Base-by-base conservation (phyloP, 2,888 invertebrate genomes). In the Metacarcinus magister region DNA sequence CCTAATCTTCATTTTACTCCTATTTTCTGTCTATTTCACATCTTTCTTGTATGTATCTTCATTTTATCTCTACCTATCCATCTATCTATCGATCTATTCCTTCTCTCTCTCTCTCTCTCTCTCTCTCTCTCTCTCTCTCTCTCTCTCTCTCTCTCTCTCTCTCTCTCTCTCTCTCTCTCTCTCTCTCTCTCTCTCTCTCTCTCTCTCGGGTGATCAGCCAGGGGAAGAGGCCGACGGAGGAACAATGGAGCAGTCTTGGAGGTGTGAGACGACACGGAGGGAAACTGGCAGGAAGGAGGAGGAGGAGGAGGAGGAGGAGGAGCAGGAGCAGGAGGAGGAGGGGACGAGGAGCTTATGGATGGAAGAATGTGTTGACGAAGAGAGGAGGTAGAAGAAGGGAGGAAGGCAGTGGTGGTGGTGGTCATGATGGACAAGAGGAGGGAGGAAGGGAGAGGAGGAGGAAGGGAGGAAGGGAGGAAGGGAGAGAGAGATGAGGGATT, bases 151-250 rank as follows among this genome's bases (percentile, higher is more conserved):
- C 28, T 92, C 48, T 92, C 54, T 92, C 48, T 92, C 28, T 92
- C 48, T 92, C 54, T 93, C 93, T 60, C 54, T 93, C 54, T 93
- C 54, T 93, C 54, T 54, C 16, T 60, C 54, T 54, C 48, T 54
- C 48, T 92, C 54, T 92, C 28, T 54, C 48, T 92, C 28, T 92
- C 48, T 92, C 48, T 92, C 54, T 92, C 48, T 54, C 28, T 92
- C 28, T 92, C 54, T 92, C 48, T 32, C 19, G 82, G 82, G 28
- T 28, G 82, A 82, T 82, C 32, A 82, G 82, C 19, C 32, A 16
- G 54, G 48, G 48, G 54, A 92, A 92, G 54, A 91, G 91, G 91
- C 44, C 91, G 48, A 91, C 48, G 48, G 91, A 91, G 91, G 91
- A 46, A 91, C 91, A 46, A 44, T n/a, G 46, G 48, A 28, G 91